Base-by-base conservation (phyloP, 2,888 invertebrate species). In the Synergus japonicus region DNA sequence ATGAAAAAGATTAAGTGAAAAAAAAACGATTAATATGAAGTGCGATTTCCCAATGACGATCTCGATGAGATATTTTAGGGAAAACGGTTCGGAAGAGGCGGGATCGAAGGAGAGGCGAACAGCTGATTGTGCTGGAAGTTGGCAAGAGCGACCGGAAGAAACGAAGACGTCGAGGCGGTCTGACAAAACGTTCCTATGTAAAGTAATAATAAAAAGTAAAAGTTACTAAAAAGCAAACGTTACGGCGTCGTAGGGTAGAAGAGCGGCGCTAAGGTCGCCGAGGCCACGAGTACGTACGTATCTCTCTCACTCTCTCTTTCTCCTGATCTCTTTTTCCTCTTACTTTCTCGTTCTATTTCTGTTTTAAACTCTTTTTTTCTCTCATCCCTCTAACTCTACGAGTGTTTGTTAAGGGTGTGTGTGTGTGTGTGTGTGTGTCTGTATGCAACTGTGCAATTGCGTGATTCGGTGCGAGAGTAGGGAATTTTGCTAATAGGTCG, bases 131-230 rank as follows among this genome's bases (percentile, higher is more conserved):
- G 76, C 15, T 44, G 22, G 63, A 73, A 77, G 64, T 82, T 81
- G 73, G 77, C 79, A 79, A 82, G 81, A 78, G 54, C 66, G 73
- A 79, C 78, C 78, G 73, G 76, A 78, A 41, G 85, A 82, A 85
- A 86, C 86, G 86, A 84, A 82, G 85, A 82, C 85, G 86, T 84
- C 82, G 85, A 83, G 86, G 85, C 86, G 87, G 88, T 87, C 87
- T 88, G 88, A 88, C 88, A 87, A 87, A 91, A 91, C 91, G 91
- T 91, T 91, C 91, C 91, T 91, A 91, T 91, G 91, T 91, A 91
- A 91, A 91, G 91, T 91, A 90, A 91, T 91, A 90, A 90, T 90
- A 88, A 88, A 58, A 88, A 85, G 86, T 86, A 87, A 87, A 86
- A 84, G 84, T 84, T 85, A 85, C 84, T 83, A 85, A 85, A 84